phyloP scores from a whole-genome alignment of 2,113 vertebrate species.

The Coptodon bakossiorum region DNA sequence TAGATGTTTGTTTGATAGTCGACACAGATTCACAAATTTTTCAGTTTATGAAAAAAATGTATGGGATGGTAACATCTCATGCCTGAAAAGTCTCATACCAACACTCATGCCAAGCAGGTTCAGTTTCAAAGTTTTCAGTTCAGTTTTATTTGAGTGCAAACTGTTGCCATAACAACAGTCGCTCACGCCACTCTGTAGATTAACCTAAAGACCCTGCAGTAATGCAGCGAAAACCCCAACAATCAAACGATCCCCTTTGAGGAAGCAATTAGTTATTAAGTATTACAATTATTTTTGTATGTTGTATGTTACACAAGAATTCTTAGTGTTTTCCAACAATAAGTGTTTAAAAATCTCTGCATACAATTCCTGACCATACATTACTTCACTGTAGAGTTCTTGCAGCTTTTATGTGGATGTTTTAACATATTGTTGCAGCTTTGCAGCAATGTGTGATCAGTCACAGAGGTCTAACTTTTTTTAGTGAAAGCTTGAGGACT shows the following conservation, averaged over 20 bases:
- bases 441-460: neutral
- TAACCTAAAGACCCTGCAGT: neutral
- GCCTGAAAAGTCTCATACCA: neutral
- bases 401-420: neutral
- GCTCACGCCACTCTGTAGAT: fast-evolving
- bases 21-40: neutral
- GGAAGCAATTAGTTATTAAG: neutral
- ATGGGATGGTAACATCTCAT: fast-evolving
- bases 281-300: neutral
- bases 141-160: neutral
- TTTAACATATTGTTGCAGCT: neutral
- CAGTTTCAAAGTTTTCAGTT: neutral
- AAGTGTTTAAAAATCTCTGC: neutral
- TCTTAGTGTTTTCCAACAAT: neutral
- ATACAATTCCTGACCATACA: neutral
- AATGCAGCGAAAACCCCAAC: neutral
- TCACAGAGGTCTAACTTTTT: neutral
- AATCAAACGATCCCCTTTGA: neutral
- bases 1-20: fast-evolving
- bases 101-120: neutral
- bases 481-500: neutral
- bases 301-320: neutral
- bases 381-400: neutral
- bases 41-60: neutral
- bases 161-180: fast-evolving